phyloP scores from a whole-genome alignment of 2,888 invertebrate genomes.

The Tiliacea citrago region DNA sequence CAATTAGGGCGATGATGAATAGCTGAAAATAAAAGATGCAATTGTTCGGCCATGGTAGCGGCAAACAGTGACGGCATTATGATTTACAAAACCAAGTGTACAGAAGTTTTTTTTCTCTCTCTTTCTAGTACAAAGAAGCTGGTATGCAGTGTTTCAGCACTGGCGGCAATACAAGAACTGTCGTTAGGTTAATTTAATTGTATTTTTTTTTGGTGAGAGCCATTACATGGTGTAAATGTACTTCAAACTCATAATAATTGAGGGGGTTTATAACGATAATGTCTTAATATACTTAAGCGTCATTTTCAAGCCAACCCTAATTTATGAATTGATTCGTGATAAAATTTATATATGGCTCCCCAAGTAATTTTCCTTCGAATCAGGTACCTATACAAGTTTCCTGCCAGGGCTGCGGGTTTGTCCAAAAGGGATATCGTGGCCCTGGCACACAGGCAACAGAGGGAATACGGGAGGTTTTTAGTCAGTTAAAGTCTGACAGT shows the following conservation, averaged over 20 bases:
- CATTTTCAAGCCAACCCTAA: constrained; percentile 21
- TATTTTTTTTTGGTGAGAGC: neutral
- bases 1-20: neutral
- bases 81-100: no score
- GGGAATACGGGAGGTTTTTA: no score
- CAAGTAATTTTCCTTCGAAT: no score
- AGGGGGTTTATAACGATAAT: constrained; percentile 46
- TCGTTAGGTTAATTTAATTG: neutral
- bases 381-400: no score
- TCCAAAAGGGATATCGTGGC: no score
- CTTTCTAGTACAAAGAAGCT: neutral
- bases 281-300: constrained; percentile 40
- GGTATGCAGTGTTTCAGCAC: neutral
- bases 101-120: no score
- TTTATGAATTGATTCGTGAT: neutral
- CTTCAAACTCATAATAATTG: constrained; percentile 31
- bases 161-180: neutral
- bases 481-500: no score
- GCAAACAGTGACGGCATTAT: neutral
- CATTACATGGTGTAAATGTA: constrained; percentile 18
- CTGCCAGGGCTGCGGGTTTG: no score
- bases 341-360: neutral
- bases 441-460: no score
- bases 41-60: neutral
- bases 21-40: neutral